Evolutionary conservation across 2,113 vertebrate genomes (phyloP).

Genomic region (Symphodus melops): DNA sequence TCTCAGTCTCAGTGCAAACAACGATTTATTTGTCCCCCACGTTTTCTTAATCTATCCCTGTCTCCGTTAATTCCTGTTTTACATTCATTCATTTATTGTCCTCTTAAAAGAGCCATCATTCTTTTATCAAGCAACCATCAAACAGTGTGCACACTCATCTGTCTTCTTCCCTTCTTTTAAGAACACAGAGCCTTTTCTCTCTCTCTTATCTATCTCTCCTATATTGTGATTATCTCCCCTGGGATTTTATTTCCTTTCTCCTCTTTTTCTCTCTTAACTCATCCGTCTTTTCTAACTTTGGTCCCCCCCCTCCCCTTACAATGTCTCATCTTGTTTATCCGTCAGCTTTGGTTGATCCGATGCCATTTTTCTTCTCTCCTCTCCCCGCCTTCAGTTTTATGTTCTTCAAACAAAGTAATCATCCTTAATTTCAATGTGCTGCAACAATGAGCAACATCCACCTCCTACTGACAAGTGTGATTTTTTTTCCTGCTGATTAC

Average conservation of each 20-base stretch:
- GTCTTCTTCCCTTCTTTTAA: slow-evolving; percentile 2
- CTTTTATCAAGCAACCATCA: slow-evolving; percentile 24
- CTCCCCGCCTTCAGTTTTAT: background rate
- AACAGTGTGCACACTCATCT: background rate
- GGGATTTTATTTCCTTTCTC: background rate
- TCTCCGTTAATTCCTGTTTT: slow-evolving; percentile 43
- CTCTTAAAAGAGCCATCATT: slow-evolving; percentile 34
- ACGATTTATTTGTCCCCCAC: slow-evolving; percentile 23
- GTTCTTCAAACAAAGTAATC: background rate
- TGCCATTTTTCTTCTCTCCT: background rate
- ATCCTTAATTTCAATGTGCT: background rate
- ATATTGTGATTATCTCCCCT: background rate
- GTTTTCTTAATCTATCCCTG: slow-evolving; percentile 46
- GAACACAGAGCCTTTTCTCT: background rate
- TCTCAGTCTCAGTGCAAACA: slow-evolving; percentile 38
- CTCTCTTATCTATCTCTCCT: background rate
- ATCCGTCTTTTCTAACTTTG: slow-evolving; percentile 9
- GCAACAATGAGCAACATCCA: background rate
- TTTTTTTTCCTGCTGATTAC: background rate
- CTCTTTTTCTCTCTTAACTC: background rate
- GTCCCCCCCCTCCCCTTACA: background rate
- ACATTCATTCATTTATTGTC: slow-evolving; percentile 35
- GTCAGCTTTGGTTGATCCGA: no score
- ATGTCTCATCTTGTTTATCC: no score
- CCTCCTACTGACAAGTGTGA: background rate